Evolutionary conservation across 2,113 vertebrate species (phyloP).

Genomic region (Alligator mississippiensis): DNA sequence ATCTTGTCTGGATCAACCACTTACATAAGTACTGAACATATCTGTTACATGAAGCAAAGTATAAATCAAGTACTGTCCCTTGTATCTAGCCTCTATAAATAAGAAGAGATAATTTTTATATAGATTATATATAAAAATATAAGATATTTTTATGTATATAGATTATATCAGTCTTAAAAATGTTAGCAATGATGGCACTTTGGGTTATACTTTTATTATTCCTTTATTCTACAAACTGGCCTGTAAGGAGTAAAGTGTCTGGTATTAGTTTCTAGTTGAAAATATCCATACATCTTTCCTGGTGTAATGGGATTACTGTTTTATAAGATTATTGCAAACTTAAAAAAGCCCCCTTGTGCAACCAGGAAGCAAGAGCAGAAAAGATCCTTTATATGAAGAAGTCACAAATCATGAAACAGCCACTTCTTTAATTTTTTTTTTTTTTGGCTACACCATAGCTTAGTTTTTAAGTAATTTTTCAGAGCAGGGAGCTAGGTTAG

Average conservation of each 20-base stretch:
- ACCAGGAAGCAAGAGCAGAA: constrained; percentile 45
- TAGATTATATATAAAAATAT: too few relatives aligned
- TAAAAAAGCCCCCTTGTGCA: constrained; percentile 48
- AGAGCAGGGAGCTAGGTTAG: constrained; percentile 62
- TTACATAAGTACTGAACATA: not conserved
- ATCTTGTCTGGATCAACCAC: not conserved
- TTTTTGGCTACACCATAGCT: constrained; percentile 38
- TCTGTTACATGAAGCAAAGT: not conserved
- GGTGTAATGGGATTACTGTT: not conserved
- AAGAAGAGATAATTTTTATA: not conserved
- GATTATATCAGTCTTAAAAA: not conserved
- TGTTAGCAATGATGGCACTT: not conserved
- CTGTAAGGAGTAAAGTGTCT: not conserved
- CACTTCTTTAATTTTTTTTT: constrained; percentile 45
- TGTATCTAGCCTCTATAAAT: not conserved
- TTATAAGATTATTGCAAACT: not conserved
- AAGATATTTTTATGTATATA: not conserved
- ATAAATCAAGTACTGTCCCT: not conserved
- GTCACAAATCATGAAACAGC: constrained; percentile 30
- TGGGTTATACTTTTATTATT: not conserved
- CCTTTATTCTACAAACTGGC: not conserved
- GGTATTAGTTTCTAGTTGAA: not conserved
- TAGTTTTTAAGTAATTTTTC: constrained; percentile 68
- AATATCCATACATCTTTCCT: constrained; percentile 11
- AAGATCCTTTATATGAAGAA: constrained; percentile 61